These are phyloP conservation scores for Calliphora vomitoria DNA, from an alignment of 2,888 invertebrate species.

Conservation along the genomic window DNA sequence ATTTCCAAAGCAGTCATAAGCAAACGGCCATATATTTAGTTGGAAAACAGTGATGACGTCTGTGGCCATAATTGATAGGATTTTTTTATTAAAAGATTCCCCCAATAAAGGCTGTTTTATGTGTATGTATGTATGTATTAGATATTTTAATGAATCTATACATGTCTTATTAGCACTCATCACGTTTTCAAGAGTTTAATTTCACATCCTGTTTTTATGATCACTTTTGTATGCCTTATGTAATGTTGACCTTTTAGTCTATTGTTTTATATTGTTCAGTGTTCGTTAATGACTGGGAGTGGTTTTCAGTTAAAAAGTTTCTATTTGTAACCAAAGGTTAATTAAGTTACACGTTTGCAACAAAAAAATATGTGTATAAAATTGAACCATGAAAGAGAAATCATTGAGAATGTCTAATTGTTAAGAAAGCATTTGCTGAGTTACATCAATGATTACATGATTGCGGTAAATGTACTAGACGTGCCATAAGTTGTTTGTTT, in stretches of 20 bases:
- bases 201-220: constrained; percentile 23
- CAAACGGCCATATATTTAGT: background rate
- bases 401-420: constrained; percentile 20
- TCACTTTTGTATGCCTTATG: background rate
- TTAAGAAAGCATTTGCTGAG: background rate
- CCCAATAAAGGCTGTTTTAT: background rate
- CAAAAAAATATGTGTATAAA: background rate
- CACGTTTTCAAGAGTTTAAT: background rate
- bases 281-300: background rate
- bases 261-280: background rate
- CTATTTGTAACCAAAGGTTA: constrained; percentile 34
- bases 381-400: background rate
- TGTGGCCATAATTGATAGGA: background rate
- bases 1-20: background rate
- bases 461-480: background rate
- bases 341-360: constrained; percentile 42
- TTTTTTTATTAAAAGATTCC: background rate
- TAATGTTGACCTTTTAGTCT: constrained; percentile 24
- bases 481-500: background rate
- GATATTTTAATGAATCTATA: background rate
- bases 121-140: background rate
- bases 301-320: constrained; percentile 30
- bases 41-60: background rate
- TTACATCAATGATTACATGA: background rate
- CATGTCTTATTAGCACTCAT: background rate